Conservation (phyloP, 2,888 invertebrate genomes). For the Chrysopilus asiliformis region DNA sequence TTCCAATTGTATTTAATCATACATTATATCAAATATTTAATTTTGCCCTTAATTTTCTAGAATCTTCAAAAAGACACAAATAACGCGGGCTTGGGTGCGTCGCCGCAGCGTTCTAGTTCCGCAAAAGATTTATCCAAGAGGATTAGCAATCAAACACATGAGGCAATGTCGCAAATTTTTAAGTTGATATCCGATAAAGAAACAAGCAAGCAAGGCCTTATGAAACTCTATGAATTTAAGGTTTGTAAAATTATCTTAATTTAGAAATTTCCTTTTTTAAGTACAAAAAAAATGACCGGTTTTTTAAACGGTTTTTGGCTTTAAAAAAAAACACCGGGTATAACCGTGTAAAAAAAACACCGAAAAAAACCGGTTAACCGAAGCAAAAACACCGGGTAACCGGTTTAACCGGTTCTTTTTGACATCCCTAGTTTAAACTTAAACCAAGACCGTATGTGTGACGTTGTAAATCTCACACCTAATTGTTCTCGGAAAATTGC, state of each 20-base stretch:
- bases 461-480: too few relatives aligned
- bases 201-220: conserved; percentile 66
- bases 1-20: background rate
- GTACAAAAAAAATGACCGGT: too few relatives aligned
- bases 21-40: background rate
- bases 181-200: conserved; percentile 83
- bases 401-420: too few relatives aligned
- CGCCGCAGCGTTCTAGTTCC: conserved; percentile 26
- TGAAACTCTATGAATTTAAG: conserved; percentile 35
- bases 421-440: too few relatives aligned
- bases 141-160: conserved; percentile 50
- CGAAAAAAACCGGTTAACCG: too few relatives aligned
- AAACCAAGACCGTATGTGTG: too few relatives aligned
- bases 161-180: conserved; percentile 76
- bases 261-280: too few relatives aligned
- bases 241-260: conserved; percentile 16
- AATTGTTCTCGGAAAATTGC: too few relatives aligned
- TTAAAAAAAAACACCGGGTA: too few relatives aligned
- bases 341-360: too few relatives aligned
- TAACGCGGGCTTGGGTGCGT: conserved; percentile 27
- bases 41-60: conserved; percentile 13
- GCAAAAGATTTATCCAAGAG: conserved; percentile 28
- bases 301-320: too few relatives aligned
- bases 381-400: too few relatives aligned
- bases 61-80: conserved; percentile 44